Base-by-base conservation (phyloP, 2,888 invertebrate genomes). In the Synanthedon tipuliformis region DNA sequence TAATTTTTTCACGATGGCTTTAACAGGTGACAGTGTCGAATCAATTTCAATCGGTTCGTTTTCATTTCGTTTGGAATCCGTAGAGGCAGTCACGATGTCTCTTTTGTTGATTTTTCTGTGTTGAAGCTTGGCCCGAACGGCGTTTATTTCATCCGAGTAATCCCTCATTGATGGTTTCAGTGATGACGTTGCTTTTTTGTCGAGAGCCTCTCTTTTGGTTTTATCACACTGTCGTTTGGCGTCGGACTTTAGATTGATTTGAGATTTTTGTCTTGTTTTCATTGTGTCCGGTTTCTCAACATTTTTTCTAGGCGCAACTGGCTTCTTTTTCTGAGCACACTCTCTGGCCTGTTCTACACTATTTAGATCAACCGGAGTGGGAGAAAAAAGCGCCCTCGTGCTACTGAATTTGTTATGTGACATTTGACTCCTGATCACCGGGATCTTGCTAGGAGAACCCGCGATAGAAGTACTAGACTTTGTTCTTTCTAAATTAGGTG, bases 401-500 rank as follows among this genome's bases (percentile, higher is more conserved):
- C 86, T 88, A 62, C 81, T 87, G 61, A 88, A 87, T 64, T 86
- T 88, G 59, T 79, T 78, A 51, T 80, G 85, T 57, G 85, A 77
- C 78, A 86, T 81, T 68, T 87, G 87, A 74, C 87, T 81, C 73
- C 88, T 84, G 65, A 88, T 87, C 81, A 90, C 88, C 69, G 90
- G 90, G 75, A 90, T 90, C 81, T 90, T 90, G 69, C 90, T 90
- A 51, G 88, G 87, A 80, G 89, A 89, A 63, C 88, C 84, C 78
- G 88, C 77, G 80, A 88, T 87, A 86, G 86, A 87, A 81, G 86
- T 86, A 50, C 80, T 81, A 52, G 88, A 88, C 65, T 74, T 84
- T 34, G 88, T 88, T 65, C 88, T 80, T 66, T 88, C 87, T 63
- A 88, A 72, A 61, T 71, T 76, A 48, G 82, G 68, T 59, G 74